A percentile compares a stretch with the other conserved stretches of the same genome.
These are phyloP conservation scores for Herminia tarsipennalis DNA, from an alignment of 2,888 invertebrate species.

Conservation along the genomic window DNA sequence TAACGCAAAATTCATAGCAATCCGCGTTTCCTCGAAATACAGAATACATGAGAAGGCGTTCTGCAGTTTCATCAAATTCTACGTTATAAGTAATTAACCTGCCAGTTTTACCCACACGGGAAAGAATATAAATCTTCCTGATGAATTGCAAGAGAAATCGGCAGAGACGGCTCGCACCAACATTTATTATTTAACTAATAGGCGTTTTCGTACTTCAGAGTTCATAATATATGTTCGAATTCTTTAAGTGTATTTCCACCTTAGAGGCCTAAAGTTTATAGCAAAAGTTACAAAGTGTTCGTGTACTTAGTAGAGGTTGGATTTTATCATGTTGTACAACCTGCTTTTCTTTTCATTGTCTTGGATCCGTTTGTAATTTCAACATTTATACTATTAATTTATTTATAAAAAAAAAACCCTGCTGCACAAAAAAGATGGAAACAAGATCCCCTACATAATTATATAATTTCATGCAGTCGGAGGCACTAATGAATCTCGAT, in stretches of 20 bases:
- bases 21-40: constrained; percentile 6
- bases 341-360: no score
- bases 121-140: constrained; percentile 29
- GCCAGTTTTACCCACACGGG: constrained; percentile 2
- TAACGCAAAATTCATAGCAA: constrained; percentile 12
- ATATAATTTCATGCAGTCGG: no score
- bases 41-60: not conserved
- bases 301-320: no score
- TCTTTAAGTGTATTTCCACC: not conserved
- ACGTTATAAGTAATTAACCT: constrained; percentile 9
- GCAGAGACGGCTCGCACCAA: constrained; percentile 17
- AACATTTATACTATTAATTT: no score
- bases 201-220: constrained; percentile 3
- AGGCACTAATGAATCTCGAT: no score
- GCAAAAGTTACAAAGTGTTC: not conserved
- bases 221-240: not conserved
- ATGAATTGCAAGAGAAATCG: constrained; percentile 20
- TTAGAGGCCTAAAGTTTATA: no score
- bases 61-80: constrained; percentile 33
- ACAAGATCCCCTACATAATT: no score
- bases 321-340: no score
- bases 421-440: no score
- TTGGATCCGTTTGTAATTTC: no score
- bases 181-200: constrained; percentile 30
- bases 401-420: no score